Base-by-base conservation (phyloP, 1,140 invertebrate species). In the Cyclina sinensis region DNA sequence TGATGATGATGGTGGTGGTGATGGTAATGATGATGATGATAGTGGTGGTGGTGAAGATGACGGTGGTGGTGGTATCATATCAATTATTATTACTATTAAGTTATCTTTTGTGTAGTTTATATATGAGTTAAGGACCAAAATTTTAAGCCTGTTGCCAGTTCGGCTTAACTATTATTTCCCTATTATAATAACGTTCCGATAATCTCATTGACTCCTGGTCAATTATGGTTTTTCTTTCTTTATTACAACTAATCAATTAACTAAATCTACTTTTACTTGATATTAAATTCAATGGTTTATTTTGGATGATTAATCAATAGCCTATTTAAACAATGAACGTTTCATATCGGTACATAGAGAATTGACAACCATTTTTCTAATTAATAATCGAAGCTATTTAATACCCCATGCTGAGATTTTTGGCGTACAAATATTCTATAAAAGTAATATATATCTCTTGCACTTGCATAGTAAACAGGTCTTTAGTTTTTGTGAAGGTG, bases 191-290 rank as follows among this genome's bases (percentile, higher is more conserved):
- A n/a, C 65, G 35, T 70, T 37, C 12, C 1, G 35, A n/a, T 37
- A 70, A 70, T 70, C 65, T 16, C 24, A 70, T 70, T 70, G 37
- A 70, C 32, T 62, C 24, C 37, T 37, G 32, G 35, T 70, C 27
- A 70, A 16, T n/a, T n/a, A n/a, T n/a, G n/a, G 14, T 62, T 5
- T 62, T 27, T n/a, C 32, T 70, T 70, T 9, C 21, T 32, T 35
- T 37, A 16, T 39, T n/a, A 39, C 1, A 27, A 18, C 14, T 35
- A 70, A 70, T 70, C 65, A 16, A 35, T 37, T 37, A 70, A 2
- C 43, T 37, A 70, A 70, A 70, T 70, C 65, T 21, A 27, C 9
- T 35, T 70, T 21, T 37, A 70, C 27, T 37, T 62, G n/a, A 62
- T 62, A 27, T n/a, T 62, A 62, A 27, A 27, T 27, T 62, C 24